Base-by-base conservation (phyloP, 2,888 invertebrate species). In the Diploptera punctata region DNA sequence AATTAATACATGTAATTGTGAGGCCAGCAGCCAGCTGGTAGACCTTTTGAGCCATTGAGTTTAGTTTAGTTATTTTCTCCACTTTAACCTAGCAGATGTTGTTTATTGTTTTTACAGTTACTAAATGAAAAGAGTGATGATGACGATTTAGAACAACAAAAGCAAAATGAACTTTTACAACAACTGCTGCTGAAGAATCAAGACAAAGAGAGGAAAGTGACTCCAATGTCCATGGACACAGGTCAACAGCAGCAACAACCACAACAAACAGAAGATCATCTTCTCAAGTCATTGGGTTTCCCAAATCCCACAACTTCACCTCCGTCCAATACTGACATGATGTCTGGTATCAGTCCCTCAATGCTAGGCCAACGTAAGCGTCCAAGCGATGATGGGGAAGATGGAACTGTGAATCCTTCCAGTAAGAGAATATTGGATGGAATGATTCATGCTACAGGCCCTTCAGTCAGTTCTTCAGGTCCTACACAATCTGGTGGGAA, bases 51-150 rank as follows among this genome's bases (percentile, higher is more conserved):
- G n/a, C n/a, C n/a, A n/a, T n/a, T n/a, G n/a, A n/a, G n/a, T n/a
- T n/a, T n/a, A n/a, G n/a, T n/a, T n/a, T n/a, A n/a, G 10, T 33
- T 7, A 33, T 33, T 33, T 33, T 33, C 33, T 33, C 33, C 33
- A 33, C 33, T 33, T 33, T 33, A 49, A 49, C 1, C 21, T 49
- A 19, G 21, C 24, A 13, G 31, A n/a, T 43, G 18, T 33, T 72
- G 13, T 18, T 0, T 26, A 5, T 57, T 26, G 18, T 31, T 62
- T 76, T 82, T 82, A 24, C 81, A 94, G 93, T 88, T 95, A 82
- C 85, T 94, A 75, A 94, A 93, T 80, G 93, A 93, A 76, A 93
- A 92, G 83, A 91, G 89, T 73, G 93, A 93, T 60, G 80, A 80
- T 70, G 81, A 82, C 73, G 78, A 81, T 75, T 79, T 80, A 72